Evolutionary conservation across 2,888 invertebrate species (phyloP), one percentile per base, ranked within the genome.

Genomic region (Sinhomidia bicolor): DNA sequence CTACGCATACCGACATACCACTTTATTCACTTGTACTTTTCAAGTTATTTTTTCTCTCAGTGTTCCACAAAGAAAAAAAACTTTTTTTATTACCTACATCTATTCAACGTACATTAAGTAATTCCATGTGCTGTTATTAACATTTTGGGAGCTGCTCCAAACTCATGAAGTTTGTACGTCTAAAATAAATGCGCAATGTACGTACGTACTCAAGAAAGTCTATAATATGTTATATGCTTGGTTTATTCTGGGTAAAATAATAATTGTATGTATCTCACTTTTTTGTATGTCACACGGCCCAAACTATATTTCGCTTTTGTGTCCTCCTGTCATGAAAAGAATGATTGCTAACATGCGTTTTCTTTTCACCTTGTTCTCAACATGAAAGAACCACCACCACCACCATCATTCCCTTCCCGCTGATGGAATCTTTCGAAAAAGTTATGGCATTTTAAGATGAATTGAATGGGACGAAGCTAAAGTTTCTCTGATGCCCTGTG

Each of bases 21-120:
- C 51, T 76, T 78, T 78, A 78, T 78, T 78, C 78, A 78, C 78
- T 78, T 74, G 74, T 74, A 74, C 47, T 74, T 74, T 74, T 23
- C 23, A 74, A 71, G 62, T 62, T 62, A 76, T 84, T 80, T 84
- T 84, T 60, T 62, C 76, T 60, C 47, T 44, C 60, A 9, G 36
- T 41, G 51, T 85, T 47, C 47, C 65, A n/a, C n/a, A n/a, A 17
- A 32, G 14, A 17, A 74, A 32, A 51, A 78, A 78, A 85, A 65
- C 65, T 85, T 85, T 85, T 85, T 85, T 85, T 85, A 85, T 85
- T 85, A 76, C 85, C 65, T 65, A 85, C 62, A 65, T 85, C 17
- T 54, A 54, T 78, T 29, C 54, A 1, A 54, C 65, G 17, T 74
- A 74, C 54, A 57, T 84, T 51, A 74, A 84, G 74, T 84, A 84